Evolutionary conservation across 1,140 invertebrate species (phyloP), one percentile per base, ranked within the genome.

Genomic region (Bradynema listronoti): DNA sequence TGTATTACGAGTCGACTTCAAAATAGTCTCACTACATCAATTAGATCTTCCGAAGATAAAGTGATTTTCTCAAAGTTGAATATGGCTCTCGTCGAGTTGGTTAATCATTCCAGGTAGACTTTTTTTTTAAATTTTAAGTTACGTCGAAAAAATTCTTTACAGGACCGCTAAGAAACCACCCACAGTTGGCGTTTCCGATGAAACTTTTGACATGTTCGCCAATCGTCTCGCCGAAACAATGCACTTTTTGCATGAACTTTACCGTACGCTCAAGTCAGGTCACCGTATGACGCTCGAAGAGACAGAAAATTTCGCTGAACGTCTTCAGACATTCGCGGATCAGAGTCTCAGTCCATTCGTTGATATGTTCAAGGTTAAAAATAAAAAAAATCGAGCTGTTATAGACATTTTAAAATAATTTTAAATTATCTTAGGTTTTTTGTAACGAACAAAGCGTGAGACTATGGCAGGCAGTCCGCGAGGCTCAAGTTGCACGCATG

Each of bases 311-410:
- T 63, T 63, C 39, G 61, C 61, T 30, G 39, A 56, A 19, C 45
- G 65, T 16, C 42, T 66, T 6, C 65, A 70, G 30, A 33, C 22
- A 27, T 66, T 70, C 52, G 66, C 64, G 4, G 65, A 70, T 46
- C 33, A 69, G 32, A 30, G 58, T n/a, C 47, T 75, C 24, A 58
- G 55, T 42, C 73, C 73, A 25, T 78, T 78, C 49, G 72, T 75
- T 45, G 76, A 75, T 24, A 53, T 77, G 11, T 75, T 77, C 57
- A 75, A 75, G 52, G 56, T n/a, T n/a, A n/a, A n/a, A n/a, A n/a
- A n/a, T n/a, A n/a, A n/a, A n/a, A n/a, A n/a, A n/a, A n/a, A n/a
- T n/a, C n/a, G n/a, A n/a, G n/a, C n/a, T n/a, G n/a, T n/a, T n/a
- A n/a, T n/a, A n/a, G n/a, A n/a, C n/a, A n/a, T n/a, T n/a, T n/a